phyloP scores from a whole-genome alignment of 2,113 vertebrate genomes.

The Pseudonaja textilis region DNA sequence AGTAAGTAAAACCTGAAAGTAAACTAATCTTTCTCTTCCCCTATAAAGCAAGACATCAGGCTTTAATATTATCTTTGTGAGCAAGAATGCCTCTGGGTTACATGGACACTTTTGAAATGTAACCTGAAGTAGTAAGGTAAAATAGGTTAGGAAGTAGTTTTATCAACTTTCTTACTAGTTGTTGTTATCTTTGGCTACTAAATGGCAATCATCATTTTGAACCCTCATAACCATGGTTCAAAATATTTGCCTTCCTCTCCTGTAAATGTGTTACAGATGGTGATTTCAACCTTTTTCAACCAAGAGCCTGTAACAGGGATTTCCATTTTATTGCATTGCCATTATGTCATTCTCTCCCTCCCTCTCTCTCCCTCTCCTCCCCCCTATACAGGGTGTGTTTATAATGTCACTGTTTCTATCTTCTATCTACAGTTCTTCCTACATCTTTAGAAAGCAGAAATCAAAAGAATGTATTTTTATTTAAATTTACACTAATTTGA shows the following conservation, averaged over 20 bases:
- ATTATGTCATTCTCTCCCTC: background rate
- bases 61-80: background rate
- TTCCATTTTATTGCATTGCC: background rate
- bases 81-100: background rate
- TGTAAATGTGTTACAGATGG: background rate
- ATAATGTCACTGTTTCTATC: too few relatives aligned
- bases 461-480: too few relatives aligned
- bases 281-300: background rate
- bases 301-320: background rate
- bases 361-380: too few relatives aligned
- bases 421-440: too few relatives aligned
- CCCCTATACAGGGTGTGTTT: too few relatives aligned
- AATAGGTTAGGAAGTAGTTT: background rate
- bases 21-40: background rate
- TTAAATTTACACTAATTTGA: too few relatives aligned
- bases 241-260: background rate
- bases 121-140: background rate
- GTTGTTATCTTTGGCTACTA: background rate
- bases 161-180: background rate
- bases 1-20: conserved; percentile 37
- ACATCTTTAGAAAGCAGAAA: too few relatives aligned
- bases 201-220: background rate
- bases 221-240: background rate
- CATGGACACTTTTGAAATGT: background rate
- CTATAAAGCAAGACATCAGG: background rate